A percentile compares a stretch with the other conserved stretches of the same genome.
phyloP scores from a whole-genome alignment of 2,113 vertebrate species.

The Chitala chitala region DNA sequence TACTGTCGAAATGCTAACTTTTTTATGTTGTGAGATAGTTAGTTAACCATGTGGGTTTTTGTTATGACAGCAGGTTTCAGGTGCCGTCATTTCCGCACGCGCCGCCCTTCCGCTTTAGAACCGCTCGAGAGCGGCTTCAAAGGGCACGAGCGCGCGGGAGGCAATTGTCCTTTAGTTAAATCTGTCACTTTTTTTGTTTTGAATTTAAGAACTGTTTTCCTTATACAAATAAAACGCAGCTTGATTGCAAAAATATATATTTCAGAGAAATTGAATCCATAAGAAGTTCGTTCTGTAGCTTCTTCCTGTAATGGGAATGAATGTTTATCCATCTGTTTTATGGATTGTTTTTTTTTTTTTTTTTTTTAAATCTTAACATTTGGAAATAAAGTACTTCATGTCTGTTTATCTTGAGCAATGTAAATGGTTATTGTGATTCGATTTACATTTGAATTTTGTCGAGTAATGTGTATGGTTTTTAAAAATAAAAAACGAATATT shows the following conservation, averaged over 20 bases:
- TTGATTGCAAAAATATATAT: slow-evolving; percentile 48
- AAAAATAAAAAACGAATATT: slow-evolving; percentile 76
- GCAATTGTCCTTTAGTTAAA: slow-evolving; percentile 17
- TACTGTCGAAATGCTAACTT: slow-evolving; percentile 42
- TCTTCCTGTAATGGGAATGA: slow-evolving; percentile 73
- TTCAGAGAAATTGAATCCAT: slow-evolving; percentile 48
- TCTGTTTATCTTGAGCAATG: slow-evolving; percentile 78
- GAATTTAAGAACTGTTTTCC: slow-evolving; percentile 42
- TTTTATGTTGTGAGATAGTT: slow-evolving; percentile 41
- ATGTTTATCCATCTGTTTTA: slow-evolving; percentile 76
- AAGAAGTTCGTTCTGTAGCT: slow-evolving; percentile 65
- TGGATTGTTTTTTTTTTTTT: slow-evolving; percentile 67
- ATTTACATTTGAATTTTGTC: slow-evolving; percentile 79
- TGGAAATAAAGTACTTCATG: slow-evolving; percentile 72
- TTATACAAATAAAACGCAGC: slow-evolving; percentile 58
- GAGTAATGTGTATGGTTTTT: slow-evolving; percentile 80
- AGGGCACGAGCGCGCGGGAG: not conserved
- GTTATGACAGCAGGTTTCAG: slow-evolving; percentile 45
- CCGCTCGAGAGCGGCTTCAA: not conserved
- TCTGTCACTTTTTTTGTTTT: slow-evolving; percentile 41
- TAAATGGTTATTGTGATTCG: slow-evolving; percentile 76
- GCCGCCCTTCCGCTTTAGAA: slow-evolving; percentile 32
- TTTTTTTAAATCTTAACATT: slow-evolving; percentile 70
- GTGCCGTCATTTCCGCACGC: slow-evolving; percentile 29
- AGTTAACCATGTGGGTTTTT: slow-evolving; percentile 33